Evolutionary conservation across 2,888 invertebrate genomes (phyloP).

Genomic region (Encarsia formosa): DNA sequence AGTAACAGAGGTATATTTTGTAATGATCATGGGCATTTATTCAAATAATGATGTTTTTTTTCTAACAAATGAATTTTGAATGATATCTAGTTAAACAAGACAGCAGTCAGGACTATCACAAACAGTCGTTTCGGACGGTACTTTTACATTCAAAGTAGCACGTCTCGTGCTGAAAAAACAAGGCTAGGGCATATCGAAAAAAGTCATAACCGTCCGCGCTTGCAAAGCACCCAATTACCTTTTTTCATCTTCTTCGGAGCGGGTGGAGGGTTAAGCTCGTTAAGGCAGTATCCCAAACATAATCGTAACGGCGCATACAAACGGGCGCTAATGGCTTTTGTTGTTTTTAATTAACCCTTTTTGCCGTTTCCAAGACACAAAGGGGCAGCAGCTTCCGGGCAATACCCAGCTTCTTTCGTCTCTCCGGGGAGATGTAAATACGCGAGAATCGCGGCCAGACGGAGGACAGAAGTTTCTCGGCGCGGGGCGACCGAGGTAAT

Average conservation of each 20-base stretch:
- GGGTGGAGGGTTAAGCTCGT: slow-evolving; percentile 34
- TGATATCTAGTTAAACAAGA: too few species aligned
- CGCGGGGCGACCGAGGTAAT: too few species aligned
- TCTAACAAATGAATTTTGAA: too few species aligned
- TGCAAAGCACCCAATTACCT: too few species aligned
- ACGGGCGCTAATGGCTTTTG: slow-evolving; percentile 52
- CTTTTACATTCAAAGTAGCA: too few species aligned
- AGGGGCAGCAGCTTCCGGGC: slow-evolving; percentile 21
- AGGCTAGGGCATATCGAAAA: background rate
- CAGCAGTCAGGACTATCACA: too few species aligned
- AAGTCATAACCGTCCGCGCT: too few species aligned
- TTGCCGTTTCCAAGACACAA: slow-evolving; percentile 37
- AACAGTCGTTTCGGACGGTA: too few species aligned
- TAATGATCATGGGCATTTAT: too few species aligned
- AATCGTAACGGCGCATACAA: slow-evolving; percentile 50
- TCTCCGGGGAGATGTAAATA: slow-evolving; percentile 51
- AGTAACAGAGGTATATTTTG: too few species aligned
- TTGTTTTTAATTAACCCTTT: slow-evolving; percentile 54
- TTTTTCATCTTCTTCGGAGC: too few species aligned
- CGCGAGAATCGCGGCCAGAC: slow-evolving; percentile 44
- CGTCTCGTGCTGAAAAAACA: background rate
- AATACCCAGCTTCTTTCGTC: slow-evolving; percentile 27
- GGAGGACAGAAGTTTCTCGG: slow-evolving; percentile 33
- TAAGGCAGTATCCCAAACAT: slow-evolving; percentile 36
- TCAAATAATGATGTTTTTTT: too few species aligned